These are phyloP conservation scores for Pempheris klunzingeri DNA, from an alignment of 2,797 vertebrate genomes.

Conservation along the genomic window DNA sequence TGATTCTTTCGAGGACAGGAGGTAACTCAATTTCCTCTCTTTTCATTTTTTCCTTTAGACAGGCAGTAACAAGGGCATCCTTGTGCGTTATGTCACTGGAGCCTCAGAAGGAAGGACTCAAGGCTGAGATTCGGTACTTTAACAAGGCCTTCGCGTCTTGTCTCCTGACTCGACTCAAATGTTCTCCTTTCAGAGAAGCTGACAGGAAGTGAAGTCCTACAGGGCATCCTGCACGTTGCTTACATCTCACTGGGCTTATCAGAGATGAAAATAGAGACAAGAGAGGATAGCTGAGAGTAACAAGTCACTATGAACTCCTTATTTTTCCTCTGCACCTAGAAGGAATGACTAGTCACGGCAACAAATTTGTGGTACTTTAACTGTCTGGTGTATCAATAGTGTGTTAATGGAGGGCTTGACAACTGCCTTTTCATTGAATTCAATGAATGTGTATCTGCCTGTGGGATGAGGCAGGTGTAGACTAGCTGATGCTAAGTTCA, in stretches of 20 bases:
- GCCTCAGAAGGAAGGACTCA: conserved; percentile 45
- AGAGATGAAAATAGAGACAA: conserved; percentile 10
- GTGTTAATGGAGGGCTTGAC: background rate
- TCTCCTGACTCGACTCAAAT: conserved; percentile 46
- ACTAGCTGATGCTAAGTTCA: conserved; percentile 62
- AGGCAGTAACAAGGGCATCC: conserved; percentile 39
- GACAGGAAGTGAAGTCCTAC: conserved; percentile 59
- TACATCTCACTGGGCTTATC: conserved; percentile 28
- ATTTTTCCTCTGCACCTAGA: conserved; percentile 18
- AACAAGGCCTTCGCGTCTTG: conserved; percentile 51
- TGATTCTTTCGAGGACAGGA: conserved; percentile 27
- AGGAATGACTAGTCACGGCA: background rate
- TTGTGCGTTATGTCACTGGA: conserved; percentile 42
- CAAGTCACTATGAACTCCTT: conserved; percentile 6
- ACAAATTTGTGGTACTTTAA: background rate
- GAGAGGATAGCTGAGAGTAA: conserved; percentile 1
- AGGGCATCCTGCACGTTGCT: conserved; percentile 54
- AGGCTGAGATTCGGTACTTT: conserved; percentile 40
- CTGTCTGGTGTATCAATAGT: background rate
- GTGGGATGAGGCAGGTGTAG: conserved; percentile 50
- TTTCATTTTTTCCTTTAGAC: conserved; percentile 36
- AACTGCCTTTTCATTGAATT: background rate
- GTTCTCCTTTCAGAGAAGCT: conserved; percentile 46
- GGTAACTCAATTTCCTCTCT: conserved; percentile 44
- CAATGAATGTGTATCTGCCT: conserved; percentile 10